Evolutionary conservation across 2,888 invertebrate species (phyloP).

Genomic region (Drosophila kokeensis): DNA sequence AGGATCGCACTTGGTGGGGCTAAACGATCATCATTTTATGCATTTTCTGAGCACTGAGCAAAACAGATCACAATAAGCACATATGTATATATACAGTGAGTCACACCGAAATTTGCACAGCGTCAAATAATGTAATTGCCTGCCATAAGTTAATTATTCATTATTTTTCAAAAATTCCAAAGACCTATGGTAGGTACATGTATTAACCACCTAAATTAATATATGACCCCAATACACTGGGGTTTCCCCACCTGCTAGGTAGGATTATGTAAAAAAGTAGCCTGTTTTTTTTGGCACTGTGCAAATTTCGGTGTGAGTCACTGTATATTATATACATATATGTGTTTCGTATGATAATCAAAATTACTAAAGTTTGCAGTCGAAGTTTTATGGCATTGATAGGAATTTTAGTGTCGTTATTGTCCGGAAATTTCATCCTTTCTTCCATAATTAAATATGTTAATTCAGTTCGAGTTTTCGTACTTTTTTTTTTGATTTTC

Average conservation of each 20-base stretch:
- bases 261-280: too few relatives aligned
- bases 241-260: too few relatives aligned
- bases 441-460: background rate
- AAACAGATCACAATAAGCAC: background rate
- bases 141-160: too few relatives aligned
- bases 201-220: too few relatives aligned
- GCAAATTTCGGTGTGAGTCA: too few relatives aligned
- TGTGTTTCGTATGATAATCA: background rate
- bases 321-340: too few relatives aligned
- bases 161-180: too few relatives aligned
- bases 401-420: background rate
- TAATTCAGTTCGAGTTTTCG: background rate
- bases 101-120: too few relatives aligned
- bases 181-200: too few relatives aligned
- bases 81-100: background rate
- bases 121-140: too few relatives aligned
- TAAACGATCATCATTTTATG: constrained; percentile 33
- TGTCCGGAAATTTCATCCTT: background rate
- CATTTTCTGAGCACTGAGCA: background rate
- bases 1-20: constrained; percentile 10
- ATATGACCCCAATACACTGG: too few relatives aligned
- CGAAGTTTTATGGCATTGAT: background rate
- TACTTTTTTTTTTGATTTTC: background rate
- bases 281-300: too few relatives aligned
- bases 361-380: background rate